Conservation (phyloP, 2,113 vertebrate species). For the Hystrix brachyura region DNA sequence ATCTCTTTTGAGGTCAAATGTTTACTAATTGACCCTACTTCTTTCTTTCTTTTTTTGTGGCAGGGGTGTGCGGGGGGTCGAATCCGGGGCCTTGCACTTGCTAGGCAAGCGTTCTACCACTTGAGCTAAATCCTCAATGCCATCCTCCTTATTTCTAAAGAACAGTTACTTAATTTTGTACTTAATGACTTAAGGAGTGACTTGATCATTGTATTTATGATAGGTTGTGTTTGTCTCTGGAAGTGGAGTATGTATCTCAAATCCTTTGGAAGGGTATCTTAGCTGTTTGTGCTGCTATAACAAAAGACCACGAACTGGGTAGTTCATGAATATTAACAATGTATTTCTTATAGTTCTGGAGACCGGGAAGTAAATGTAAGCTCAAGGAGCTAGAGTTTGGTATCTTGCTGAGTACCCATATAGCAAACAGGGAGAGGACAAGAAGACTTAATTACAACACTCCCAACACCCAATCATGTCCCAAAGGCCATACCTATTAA, state of each 20-base stretch:
- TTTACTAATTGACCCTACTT: neutral
- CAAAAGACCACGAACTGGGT: neutral
- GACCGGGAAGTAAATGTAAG: neutral
- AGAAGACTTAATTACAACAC: neutral
- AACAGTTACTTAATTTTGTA: neutral
- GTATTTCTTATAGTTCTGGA: neutral
- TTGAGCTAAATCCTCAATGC: no score
- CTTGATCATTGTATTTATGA: neutral
- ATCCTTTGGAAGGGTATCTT: neutral
- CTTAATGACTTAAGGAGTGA: neutral
- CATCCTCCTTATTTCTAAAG: neutral
- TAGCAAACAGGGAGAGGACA: neutral
- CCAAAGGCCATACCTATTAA: neutral
- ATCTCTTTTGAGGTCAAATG: neutral
- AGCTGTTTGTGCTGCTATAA: neutral
- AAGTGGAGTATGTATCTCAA: neutral
- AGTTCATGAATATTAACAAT: neutral
- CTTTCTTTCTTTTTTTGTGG: no score
- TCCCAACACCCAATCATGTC: neutral
- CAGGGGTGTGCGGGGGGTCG: no score
- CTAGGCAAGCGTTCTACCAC: no score
- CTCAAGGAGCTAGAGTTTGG: neutral
- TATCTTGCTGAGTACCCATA: no score
- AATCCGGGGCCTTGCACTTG: no score
- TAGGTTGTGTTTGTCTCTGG: neutral